phyloP scores from a whole-genome alignment of 2,113 vertebrate species.

The Pachypanchax playfairii region DNA sequence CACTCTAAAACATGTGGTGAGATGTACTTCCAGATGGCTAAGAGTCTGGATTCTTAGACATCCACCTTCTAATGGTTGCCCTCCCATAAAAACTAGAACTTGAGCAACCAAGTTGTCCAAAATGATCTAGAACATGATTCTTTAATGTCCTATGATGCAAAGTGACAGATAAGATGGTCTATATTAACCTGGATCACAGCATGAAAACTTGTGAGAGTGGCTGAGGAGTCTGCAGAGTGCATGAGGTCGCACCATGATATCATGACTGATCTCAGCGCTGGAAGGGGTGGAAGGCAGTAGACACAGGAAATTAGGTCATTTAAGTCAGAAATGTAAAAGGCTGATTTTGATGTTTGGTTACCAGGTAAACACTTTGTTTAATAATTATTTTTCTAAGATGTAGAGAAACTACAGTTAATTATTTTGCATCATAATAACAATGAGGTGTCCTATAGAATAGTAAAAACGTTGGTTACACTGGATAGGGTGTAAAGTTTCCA shows the following conservation, averaged over 20 bases:
- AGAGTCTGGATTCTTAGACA: conserved; percentile 50
- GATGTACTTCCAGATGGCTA: conserved; percentile 67
- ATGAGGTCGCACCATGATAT: conserved; percentile 15
- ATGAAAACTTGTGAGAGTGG: conserved; percentile 17
- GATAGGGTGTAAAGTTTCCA: too few species aligned
- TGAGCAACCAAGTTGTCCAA: conserved; percentile 27
- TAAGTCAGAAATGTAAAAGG: too few species aligned
- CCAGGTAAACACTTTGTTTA: too few species aligned
- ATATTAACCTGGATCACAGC: conserved; percentile 39
- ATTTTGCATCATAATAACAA: too few species aligned
- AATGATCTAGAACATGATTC: conserved; percentile 33
- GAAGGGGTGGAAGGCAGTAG: conserved; percentile 3
- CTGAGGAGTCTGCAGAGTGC: not conserved
- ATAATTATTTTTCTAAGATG: too few species aligned
- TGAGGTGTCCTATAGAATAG: too few species aligned
- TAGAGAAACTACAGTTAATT: too few species aligned
- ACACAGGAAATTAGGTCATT: conserved; percentile 16
- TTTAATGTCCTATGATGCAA: conserved; percentile 32
- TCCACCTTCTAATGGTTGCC: conserved; percentile 55
- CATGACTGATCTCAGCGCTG: conserved; percentile 16
- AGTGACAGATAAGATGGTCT: conserved; percentile 41
- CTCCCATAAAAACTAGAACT: conserved; percentile 49
- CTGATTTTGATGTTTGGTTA: too few species aligned
- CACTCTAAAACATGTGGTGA: conserved; percentile 67
- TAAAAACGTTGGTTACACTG: too few species aligned